A percentile compares a stretch with the other conserved stretches of the same genome.
phyloP scores from a whole-genome alignment of 1,140 invertebrate genomes.

The Macrosteles quadrilineatus region DNA sequence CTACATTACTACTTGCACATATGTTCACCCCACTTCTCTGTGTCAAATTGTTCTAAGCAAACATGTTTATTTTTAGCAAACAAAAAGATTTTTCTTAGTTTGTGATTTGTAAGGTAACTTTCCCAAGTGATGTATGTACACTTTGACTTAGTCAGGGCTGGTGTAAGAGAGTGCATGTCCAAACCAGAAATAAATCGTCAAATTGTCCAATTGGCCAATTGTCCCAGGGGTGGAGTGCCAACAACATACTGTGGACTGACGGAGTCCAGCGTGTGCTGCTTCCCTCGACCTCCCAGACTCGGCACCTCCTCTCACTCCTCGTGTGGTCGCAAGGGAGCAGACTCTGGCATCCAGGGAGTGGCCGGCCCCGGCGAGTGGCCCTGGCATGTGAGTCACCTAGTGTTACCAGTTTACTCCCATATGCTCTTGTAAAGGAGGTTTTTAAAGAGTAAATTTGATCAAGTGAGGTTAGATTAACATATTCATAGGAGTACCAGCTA shows the following conservation, averaged over 20 bases:
- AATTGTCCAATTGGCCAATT: no score
- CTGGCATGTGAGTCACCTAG: conserved; percentile 31
- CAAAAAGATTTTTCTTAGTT: no score
- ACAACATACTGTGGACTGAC: conserved; percentile 30
- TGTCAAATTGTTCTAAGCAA: no score
- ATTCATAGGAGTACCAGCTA: no score
- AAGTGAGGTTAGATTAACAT: not conserved
- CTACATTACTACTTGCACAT: no score
- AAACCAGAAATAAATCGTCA: no score
- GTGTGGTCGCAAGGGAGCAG: conserved; percentile 31
- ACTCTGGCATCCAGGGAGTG: conserved; percentile 5
- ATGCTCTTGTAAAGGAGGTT: not conserved
- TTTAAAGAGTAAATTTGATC: not conserved
- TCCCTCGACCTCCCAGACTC: conserved; percentile 5
- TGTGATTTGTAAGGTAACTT: no score
- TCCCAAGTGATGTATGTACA: no score
- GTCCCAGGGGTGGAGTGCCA: conserved; percentile 29
- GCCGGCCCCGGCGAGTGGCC: conserved; percentile 33
- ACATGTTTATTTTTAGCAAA: no score
- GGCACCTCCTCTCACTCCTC: conserved; percentile 5
- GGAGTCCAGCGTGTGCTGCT: conserved; percentile 29
- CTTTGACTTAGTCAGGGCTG: no score
- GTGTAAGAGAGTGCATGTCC: no score
- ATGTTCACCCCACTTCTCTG: no score
- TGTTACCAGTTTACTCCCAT: conserved; percentile 7